phyloP scores from a whole-genome alignment of 2,797 vertebrate species.

The Acanthornis magna region DNA sequence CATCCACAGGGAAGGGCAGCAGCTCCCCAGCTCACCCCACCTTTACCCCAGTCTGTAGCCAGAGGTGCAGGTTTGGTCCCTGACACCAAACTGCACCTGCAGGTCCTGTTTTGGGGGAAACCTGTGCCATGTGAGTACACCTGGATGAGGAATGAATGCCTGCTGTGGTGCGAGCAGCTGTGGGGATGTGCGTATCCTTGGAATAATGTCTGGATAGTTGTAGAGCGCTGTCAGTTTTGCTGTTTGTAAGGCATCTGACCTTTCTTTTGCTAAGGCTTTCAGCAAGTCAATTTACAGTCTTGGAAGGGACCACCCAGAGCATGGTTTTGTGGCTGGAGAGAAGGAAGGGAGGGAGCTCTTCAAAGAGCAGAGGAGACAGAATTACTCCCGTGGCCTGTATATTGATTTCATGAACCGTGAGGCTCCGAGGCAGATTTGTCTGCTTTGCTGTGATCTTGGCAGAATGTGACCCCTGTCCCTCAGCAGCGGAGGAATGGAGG shows the following conservation, averaged over 20 bases:
- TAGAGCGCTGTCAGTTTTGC: background rate
- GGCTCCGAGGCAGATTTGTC: background rate
- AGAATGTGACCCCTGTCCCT: slow-evolving; percentile 37
- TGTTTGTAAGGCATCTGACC: slow-evolving; percentile 35
- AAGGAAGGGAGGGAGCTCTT: background rate
- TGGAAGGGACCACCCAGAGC: slow-evolving; percentile 49
- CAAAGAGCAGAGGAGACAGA: background rate
- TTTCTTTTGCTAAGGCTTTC: slow-evolving; percentile 47
- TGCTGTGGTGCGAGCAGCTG: background rate
- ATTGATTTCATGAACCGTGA: slow-evolving; percentile 12
- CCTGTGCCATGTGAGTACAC: fast-evolving
- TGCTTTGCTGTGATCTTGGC: slow-evolving; percentile 28
- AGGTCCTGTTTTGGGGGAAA: background rate
- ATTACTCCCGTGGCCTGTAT: fast-evolving
- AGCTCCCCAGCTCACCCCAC: background rate
- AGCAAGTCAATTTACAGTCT: slow-evolving; percentile 42
- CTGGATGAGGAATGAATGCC: background rate
- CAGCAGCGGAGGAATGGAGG: background rate
- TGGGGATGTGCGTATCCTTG: background rate
- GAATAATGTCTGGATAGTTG: background rate
- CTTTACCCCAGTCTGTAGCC: background rate
- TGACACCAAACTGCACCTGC: background rate
- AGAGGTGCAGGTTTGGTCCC: background rate
- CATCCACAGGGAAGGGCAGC: background rate
- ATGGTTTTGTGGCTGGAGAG: background rate